A percentile compares a stretch with the other conserved stretches of the same genome.
Conservation (phyloP, 2,888 invertebrate genomes). For the Cheilosia impressa region DNA sequence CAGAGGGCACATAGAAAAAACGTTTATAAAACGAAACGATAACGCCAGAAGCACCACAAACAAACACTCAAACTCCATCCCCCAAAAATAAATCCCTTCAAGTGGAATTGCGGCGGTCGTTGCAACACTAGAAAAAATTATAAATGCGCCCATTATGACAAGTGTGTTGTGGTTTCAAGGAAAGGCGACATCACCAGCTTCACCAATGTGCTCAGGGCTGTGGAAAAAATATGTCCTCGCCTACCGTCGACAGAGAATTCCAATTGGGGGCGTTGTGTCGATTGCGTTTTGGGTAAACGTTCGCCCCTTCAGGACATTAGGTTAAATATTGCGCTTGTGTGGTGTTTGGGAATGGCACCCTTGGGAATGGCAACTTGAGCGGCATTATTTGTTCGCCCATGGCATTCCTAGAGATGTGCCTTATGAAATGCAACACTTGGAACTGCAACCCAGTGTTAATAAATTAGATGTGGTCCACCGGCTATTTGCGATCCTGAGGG, state of each 20-base stretch:
- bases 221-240: background rate
- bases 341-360: constrained; percentile 25
- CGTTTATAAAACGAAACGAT: background rate
- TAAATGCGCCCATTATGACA: constrained; percentile 30
- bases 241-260: background rate
- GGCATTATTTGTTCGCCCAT: constrained; percentile 1
- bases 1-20: background rate
- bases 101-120: constrained; percentile 11
- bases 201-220: constrained; percentile 4
- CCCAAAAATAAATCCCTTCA: constrained; percentile 2
- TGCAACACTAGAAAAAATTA: constrained; percentile 19
- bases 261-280: constrained; percentile 13
- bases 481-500: constrained; percentile 8
- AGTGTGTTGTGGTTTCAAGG: background rate
- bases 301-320: constrained; percentile 25
- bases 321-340: constrained; percentile 21
- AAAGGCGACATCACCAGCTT: constrained; percentile 2
- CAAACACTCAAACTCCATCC: constrained; percentile 1
- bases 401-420: background rate
- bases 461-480: constrained; percentile 10
- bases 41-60: background rate
- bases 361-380: constrained; percentile 19
- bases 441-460: constrained; percentile 10
- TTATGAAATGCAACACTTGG: constrained; percentile 31
- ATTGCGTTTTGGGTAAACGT: constrained; percentile 3